Evolutionary conservation across 2,888 invertebrate genomes (phyloP), one percentile per base, ranked within the genome.

Genomic region (Smittia aterrima): DNA sequence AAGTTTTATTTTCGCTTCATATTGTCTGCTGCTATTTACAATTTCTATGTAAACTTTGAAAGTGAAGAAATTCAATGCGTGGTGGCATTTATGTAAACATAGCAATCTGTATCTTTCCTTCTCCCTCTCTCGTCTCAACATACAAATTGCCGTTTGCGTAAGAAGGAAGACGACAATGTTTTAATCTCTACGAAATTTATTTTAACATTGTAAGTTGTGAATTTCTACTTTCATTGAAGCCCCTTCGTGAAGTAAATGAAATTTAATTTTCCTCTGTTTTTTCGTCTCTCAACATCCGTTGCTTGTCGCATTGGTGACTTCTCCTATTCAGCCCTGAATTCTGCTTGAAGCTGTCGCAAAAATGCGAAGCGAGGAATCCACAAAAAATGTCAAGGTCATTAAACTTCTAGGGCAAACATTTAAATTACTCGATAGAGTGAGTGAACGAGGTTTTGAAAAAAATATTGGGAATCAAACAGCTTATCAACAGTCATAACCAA

Each of bases 31-130:
- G 47, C 66, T 66, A 66, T 66, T 66, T 66, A 66, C 66, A 38
- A 38, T 38, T 66, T 70, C 70, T 70, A 70, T 70, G 70, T 70
- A 70, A 70, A 70, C 53, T 70, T 70, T 54, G 54, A 70, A 70
- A 70, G 70, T 54, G 54, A 70, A 70, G 70, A 70, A 70, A 70
- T 54, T 54, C 54, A 54, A 54, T 70, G 54, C 53, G 70, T 54
- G 6, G 18, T 41, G 54, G 27, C 40, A n/a, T 47, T 70, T 70
- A 70, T 70, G 41, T 70, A 70, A 53, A 70, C 54, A 70, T 70
- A 64, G 13, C 58, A 58, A 18, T 38, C 38, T 38, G 6, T 9
- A 38, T 38, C 58, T 22, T 58, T 13, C 2, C 13, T 11, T 58
- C 58, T 58, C 58, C 7, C 16, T 66, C 24, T 27, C 66, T 27